Evolutionary conservation across 1,140 invertebrate genomes (phyloP), one percentile per base, ranked within the genome.

Genomic region (Caenorhabditis latens): DNA sequence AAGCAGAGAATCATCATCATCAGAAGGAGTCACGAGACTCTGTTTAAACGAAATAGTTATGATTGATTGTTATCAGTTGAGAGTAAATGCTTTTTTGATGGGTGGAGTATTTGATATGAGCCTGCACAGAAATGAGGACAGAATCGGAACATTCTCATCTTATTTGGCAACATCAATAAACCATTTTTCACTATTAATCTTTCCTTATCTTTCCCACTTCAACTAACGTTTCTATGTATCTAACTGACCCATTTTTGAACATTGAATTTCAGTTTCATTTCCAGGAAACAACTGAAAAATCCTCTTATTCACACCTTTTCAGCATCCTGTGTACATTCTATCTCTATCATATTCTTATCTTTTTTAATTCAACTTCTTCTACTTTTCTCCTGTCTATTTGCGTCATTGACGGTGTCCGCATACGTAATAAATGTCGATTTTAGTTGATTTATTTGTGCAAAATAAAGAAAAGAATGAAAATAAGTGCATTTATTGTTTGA

Each of bases 271-370:
- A 4, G 5, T 9, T 43, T 71, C 40, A 32, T 79, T 48, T 79
- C 71, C 9, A 14, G 4, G 71, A 79, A 79, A 79, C 24, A 46
- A 75, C n/a, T 11, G 6, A 5, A 32, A 14, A 79, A 79, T 79
- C 71, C 46, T 79, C 71, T 79, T 79, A 79, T 79, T 79, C 43
- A 79, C 71, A 79, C 71, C 71, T 79, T 40, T 63, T 58, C 21
- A 11, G 32, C 19, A 63, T 63, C 61, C 65, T 71, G 65, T 71
- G 24, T 42, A 40, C 32, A 71, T 53, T 42, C 24, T 71, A 43
- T 71, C 71, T 79, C 11, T 11, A 46, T 46, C 46, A n/a, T 14
- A 13, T 79, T n/a, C 21, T 50, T 14, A 6, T 79, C 71, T 79
- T 79, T 24, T 79, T 79, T 43, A 24, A 43, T 46, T 79, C 46